A percentile compares a stretch with the other conserved stretches of the same genome.
phyloP scores from a whole-genome alignment of 2,797 vertebrate species.

The Tragelaphus oryx region DNA sequence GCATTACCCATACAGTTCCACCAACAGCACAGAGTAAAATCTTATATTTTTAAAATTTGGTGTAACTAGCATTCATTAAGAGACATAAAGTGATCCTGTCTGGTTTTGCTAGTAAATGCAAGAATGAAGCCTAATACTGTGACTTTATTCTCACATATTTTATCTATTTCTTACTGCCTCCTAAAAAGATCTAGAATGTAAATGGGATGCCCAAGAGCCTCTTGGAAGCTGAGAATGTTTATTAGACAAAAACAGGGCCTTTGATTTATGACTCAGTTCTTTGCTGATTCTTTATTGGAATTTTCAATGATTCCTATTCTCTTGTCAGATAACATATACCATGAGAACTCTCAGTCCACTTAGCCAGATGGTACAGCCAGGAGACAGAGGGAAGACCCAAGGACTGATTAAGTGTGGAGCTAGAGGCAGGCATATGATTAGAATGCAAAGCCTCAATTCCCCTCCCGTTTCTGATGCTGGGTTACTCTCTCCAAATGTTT shows the following conservation, averaged over 20 bases:
- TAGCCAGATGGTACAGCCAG: slow-evolving; percentile 38
- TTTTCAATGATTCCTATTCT: slow-evolving; percentile 9
- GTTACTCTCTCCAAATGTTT: slow-evolving; percentile 56
- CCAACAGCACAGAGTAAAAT: not conserved
- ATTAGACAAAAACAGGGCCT: not conserved
- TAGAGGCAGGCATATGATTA: not conserved
- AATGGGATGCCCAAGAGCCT: not conserved
- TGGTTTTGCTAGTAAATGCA: not conserved
- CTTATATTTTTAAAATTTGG: not conserved
- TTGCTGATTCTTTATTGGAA: slow-evolving; percentile 2
- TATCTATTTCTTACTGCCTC: not conserved
- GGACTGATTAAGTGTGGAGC: not conserved
- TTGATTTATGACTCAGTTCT: slow-evolving; percentile 46
- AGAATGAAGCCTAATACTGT: not conserved
- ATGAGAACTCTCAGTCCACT: not conserved
- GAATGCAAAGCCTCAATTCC: slow-evolving; percentile 12
- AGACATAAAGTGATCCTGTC: not conserved
- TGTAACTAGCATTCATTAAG: not conserved
- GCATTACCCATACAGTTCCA: not conserved
- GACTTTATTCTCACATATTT: not conserved
- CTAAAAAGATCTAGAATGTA: not conserved
- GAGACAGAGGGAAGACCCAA: slow-evolving; percentile 13
- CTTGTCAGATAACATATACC: not conserved
- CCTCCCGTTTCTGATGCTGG: not conserved
- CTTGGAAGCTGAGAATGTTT: not conserved